These are phyloP conservation scores for Germaria angustata DNA, from an alignment of 2,888 invertebrate species.

Conservation along the genomic window DNA sequence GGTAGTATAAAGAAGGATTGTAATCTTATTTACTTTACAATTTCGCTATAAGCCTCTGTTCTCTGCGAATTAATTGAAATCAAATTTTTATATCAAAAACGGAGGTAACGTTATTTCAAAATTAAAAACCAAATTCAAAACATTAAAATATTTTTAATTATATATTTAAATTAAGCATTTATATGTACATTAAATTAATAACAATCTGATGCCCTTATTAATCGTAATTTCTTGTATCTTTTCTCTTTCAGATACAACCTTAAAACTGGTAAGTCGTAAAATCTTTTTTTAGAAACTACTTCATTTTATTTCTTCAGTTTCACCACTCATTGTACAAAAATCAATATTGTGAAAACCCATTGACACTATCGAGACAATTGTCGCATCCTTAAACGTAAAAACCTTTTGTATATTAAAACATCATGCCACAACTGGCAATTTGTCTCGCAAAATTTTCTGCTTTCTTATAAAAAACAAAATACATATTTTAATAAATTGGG, in stretches of 20 bases:
- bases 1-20: too few species aligned
- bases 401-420: not conserved
- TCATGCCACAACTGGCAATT: slow-evolving; percentile 11
- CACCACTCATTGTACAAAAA: not conserved
- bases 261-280: not conserved
- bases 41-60: too few species aligned
- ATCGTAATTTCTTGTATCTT: too few species aligned
- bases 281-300: not conserved
- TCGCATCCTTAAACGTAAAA: not conserved
- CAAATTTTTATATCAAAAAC: too few species aligned
- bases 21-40: too few species aligned
- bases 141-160: too few species aligned
- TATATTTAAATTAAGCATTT: too few species aligned
- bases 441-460: slow-evolving; percentile 18
- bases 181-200: too few species aligned
- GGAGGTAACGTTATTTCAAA: too few species aligned
- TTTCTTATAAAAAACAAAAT: not conserved
- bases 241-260: not conserved
- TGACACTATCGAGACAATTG: not conserved
- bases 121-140: too few species aligned
- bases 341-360: not conserved
- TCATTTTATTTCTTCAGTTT: not conserved
- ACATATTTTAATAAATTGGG: not conserved
- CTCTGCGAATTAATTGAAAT: too few species aligned
- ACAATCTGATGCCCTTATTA: too few species aligned